Percentiles rank a stretch among this genome's conserved stretches.
phyloP scores from a whole-genome alignment of 1,140 invertebrate species.

The Berghia stephanieae region DNA sequence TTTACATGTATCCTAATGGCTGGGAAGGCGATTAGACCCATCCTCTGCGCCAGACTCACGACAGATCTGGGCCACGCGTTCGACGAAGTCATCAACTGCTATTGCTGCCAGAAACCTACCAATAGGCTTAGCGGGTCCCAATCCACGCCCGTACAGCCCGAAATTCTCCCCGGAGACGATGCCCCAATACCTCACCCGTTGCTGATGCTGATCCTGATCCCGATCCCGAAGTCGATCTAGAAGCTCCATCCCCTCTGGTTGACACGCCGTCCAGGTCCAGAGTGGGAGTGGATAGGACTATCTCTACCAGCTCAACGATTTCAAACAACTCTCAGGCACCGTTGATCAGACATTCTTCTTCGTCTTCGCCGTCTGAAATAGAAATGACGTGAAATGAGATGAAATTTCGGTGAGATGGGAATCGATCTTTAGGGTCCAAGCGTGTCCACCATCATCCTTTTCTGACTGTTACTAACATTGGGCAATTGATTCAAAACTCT shows the following conservation, averaged over 20 bases:
- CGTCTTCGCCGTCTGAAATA: too few species aligned
- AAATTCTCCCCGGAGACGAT: too few species aligned
- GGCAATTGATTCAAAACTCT: too few species aligned
- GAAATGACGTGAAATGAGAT: too few species aligned
- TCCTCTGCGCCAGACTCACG: slow-evolving; percentile 44
- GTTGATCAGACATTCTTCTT: neutral
- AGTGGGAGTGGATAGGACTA: neutral
- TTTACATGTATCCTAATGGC: slow-evolving; percentile 40
- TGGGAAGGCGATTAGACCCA: slow-evolving; percentile 38
- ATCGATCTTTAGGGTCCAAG: too few species aligned
- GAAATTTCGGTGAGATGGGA: too few species aligned
- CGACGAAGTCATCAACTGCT: slow-evolving; percentile 50
- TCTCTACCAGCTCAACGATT: neutral
- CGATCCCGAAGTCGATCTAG: neutral
- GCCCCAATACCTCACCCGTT: neutral
- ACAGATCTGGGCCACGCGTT: slow-evolving; percentile 42
- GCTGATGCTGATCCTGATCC: neutral
- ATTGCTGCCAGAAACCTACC: slow-evolving; percentile 10
- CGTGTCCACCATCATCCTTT: too few species aligned
- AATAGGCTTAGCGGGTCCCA: neutral
- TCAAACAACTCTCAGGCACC: slow-evolving; percentile 27
- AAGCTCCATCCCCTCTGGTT: neutral
- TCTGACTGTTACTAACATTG: too few species aligned
- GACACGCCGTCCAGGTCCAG: neutral
- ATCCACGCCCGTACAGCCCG: neutral